Evolutionary conservation across 2,113 vertebrate genomes (phyloP).

Genomic region (Daboia siamensis): DNA sequence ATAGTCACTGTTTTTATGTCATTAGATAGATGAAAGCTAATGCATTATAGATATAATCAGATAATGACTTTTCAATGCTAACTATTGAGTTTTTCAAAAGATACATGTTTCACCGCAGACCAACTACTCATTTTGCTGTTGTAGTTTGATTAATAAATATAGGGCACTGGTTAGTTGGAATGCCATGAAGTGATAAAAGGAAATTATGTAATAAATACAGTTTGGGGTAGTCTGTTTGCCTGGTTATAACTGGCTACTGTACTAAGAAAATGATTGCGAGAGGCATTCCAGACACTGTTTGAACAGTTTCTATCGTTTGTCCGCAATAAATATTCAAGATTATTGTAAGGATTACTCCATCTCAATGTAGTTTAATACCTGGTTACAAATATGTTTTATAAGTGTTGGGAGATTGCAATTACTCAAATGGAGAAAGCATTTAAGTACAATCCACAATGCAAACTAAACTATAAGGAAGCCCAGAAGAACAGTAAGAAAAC

Average conservation of each 20-base stretch:
- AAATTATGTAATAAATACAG: slow-evolving; percentile 48
- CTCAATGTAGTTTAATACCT: slow-evolving; percentile 65
- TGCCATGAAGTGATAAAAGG: slow-evolving; percentile 45
- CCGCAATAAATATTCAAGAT: slow-evolving; percentile 58
- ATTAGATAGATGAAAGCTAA: slow-evolving; percentile 52
- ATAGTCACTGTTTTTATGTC: slow-evolving; percentile 47
- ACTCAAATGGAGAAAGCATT: slow-evolving; percentile 60
- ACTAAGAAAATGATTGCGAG: slow-evolving; percentile 51
- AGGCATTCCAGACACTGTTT: slow-evolving; percentile 46
- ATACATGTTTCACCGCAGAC: slow-evolving; percentile 44
- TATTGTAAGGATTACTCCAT: slow-evolving; percentile 49
- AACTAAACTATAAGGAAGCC: slow-evolving; percentile 61
- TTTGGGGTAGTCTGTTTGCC: slow-evolving; percentile 59
- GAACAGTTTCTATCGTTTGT: slow-evolving; percentile 54
- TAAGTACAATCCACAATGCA: slow-evolving; percentile 65
- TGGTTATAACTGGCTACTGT: slow-evolving; percentile 57
- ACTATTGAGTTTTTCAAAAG: slow-evolving; percentile 42
- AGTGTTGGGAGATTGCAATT: slow-evolving; percentile 64
- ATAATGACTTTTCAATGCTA: slow-evolving; percentile 57
- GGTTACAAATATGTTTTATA: slow-evolving; percentile 63
- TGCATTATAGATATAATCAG: slow-evolving; percentile 44
- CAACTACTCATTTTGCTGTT: slow-evolving; percentile 49
- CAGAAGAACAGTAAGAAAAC: slow-evolving; percentile 56
- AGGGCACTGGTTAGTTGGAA: slow-evolving; percentile 34
- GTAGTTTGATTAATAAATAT: slow-evolving; percentile 52